Conservation (phyloP, 2,113 vertebrate genomes). For the Siphamia tubifer region DNA sequence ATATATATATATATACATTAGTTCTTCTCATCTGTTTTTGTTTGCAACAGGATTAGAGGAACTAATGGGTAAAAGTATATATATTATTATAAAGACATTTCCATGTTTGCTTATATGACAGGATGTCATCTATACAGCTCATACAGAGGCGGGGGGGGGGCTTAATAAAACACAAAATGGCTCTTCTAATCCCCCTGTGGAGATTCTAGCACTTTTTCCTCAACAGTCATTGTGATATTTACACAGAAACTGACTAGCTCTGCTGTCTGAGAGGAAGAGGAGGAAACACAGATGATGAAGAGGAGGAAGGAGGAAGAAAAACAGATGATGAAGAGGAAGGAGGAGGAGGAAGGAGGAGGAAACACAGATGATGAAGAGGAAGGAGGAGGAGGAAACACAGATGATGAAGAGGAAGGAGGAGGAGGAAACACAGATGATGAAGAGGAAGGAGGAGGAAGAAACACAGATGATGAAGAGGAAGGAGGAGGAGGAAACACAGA, state of each 20-base stretch:
- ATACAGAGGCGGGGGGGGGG: background rate
- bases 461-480: too few species aligned
- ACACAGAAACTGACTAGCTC: slow-evolving; percentile 61
- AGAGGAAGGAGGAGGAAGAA: too few species aligned
- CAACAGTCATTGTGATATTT: slow-evolving; percentile 74
- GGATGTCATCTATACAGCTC: slow-evolving; percentile 31
- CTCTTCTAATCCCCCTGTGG: slow-evolving; percentile 58
- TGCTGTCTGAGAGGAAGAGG: slow-evolving; percentile 29
- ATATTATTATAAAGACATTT: background rate
- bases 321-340: slow-evolving; percentile 32
- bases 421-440: too few species aligned
- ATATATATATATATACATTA: too few species aligned
- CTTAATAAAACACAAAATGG: slow-evolving; percentile 77
- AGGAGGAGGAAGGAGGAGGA: too few species aligned
- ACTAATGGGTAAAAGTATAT: background rate
- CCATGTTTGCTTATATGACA: background rate
- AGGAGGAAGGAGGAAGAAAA: slow-evolving; percentile 10
- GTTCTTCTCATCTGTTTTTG: too few species aligned
- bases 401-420: too few species aligned
- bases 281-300: slow-evolving; percentile 9
- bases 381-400: too few species aligned
- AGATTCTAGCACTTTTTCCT: slow-evolving; percentile 63
- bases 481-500: too few species aligned
- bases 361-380: too few species aligned
- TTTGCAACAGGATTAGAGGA: background rate